A percentile compares a stretch with the other conserved stretches of the same genome.
Conservation (phyloP, 2,888 invertebrate genomes). For the Coenonympha arcania region DNA sequence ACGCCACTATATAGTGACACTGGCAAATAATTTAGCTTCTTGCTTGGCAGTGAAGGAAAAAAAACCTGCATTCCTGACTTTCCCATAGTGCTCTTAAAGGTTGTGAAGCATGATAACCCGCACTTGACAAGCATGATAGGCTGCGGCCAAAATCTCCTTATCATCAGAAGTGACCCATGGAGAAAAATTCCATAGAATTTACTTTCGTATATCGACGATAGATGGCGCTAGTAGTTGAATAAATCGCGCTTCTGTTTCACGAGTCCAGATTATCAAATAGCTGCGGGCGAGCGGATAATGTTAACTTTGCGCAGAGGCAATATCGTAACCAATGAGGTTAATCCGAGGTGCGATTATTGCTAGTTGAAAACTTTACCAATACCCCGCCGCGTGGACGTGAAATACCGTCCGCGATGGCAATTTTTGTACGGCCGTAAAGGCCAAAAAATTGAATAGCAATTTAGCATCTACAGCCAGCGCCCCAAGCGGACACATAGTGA, state of each 20-base stretch:
- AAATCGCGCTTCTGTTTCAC: not conserved
- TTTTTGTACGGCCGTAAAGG: slow-evolving; percentile 83
- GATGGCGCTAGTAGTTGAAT: not conserved
- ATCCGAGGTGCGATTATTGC: slow-evolving; percentile 93
- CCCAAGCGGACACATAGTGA: not conserved
- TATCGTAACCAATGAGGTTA: slow-evolving; percentile 90
- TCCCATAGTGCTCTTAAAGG: no score
- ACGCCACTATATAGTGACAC: no score
- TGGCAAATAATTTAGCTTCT: no score
- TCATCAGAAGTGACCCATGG: no score
- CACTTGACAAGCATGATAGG: no score
- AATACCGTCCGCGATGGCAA: slow-evolving; percentile 89
- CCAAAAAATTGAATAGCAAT: slow-evolving; percentile 46
- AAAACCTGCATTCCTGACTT: no score
- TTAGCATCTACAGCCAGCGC: not conserved
- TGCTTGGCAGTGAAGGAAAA: no score
- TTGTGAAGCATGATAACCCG: no score
- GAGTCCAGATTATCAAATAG: not conserved
- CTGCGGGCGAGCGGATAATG: rapidly evolving
- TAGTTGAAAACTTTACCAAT: slow-evolving; percentile 96
- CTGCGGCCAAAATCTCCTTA: no score
- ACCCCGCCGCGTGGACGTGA: slow-evolving; percentile 90
- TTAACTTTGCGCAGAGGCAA: slow-evolving; percentile 92
- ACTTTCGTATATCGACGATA: not conserved
- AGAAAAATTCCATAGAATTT: no score